A percentile compares a stretch with the other conserved stretches of the same genome.
Evolutionary conservation across 1,140 invertebrate genomes (phyloP).

Genomic region (Orussus abietinus): DNA sequence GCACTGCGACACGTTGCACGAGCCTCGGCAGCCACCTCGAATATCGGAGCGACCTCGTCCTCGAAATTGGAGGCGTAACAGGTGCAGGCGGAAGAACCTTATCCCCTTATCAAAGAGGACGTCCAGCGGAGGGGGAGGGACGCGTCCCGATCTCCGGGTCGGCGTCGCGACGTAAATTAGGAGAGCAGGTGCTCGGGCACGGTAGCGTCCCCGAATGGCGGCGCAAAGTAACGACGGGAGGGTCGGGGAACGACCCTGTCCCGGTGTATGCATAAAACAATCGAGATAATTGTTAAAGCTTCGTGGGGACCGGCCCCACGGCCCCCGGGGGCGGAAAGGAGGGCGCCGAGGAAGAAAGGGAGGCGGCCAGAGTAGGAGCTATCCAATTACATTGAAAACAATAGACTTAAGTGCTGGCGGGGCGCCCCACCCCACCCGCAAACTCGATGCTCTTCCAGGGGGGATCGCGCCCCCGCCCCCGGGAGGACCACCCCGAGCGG

Average conservation of each 20-base stretch:
- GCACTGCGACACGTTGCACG: too few relatives aligned
- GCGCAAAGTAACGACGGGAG: slow-evolving; percentile 12
- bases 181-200: slow-evolving; percentile 25
- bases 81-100: background rate
- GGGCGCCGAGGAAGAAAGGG: slow-evolving; percentile 21
- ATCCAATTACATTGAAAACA: slow-evolving; percentile 60
- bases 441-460: slow-evolving; percentile 16
- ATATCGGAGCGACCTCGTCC: too few relatives aligned
- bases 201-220: slow-evolving; percentile 21
- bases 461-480: background rate
- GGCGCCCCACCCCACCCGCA: slow-evolving; percentile 26
- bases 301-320: slow-evolving; percentile 33
- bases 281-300: slow-evolving; percentile 55
- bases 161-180: slow-evolving; percentile 22
- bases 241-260: slow-evolving; percentile 31
- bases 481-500: too few relatives aligned
- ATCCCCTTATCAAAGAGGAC: background rate
- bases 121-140: background rate
- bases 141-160: too few relatives aligned
- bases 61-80: too few relatives aligned
- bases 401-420: slow-evolving; percentile 55
- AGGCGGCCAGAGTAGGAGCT: slow-evolving; percentile 43
- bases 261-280: slow-evolving; percentile 53
- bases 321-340: slow-evolving; percentile 13
- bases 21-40: too few relatives aligned